Evolutionary conservation across 2,888 invertebrate species (phyloP), one percentile per base, ranked within the genome.

Genomic region (Papilio gigon): DNA sequence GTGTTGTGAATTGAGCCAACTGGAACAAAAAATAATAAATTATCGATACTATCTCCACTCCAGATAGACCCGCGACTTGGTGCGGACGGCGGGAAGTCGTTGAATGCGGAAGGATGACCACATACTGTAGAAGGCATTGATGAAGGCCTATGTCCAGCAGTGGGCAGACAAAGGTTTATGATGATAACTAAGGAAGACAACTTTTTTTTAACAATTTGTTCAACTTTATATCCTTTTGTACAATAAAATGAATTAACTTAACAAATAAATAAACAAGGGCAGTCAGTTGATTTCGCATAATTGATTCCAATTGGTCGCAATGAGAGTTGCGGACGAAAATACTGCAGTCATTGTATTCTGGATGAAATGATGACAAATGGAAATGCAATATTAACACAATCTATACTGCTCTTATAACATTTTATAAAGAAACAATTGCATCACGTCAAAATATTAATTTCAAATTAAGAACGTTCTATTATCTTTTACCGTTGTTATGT

Each of bases 1-100:
- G 97, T 11, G 97, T 97, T 25, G 97, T 97, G 78, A 94, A 95
- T 80, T 94, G 94, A 56, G 95, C 95, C 92, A 96, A 90, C 94
- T 96, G 86, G 70, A 93, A 92, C 72, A 66, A 73, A 71, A 70
- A 53, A 37, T n/a, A 17, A 14, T n/a, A 47, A 20, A 22, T 12
- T 12, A 44, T 20, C 14, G 20, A n/a, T n/a, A n/a, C n/a, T n/a
- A n/a, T n/a, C n/a, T n/a, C n/a, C n/a, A n/a, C n/a, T n/a, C n/a
- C n/a, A n/a, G n/a, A n/a, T n/a, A n/a, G n/a, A n/a, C n/a, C n/a
- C n/a, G n/a, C n/a, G n/a, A n/a, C n/a, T n/a, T n/a, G n/a, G n/a
- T n/a, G n/a, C n/a, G n/a, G n/a, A n/a, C n/a, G n/a, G n/a, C n/a
- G n/a, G n/a, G n/a, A n/a, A n/a, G n/a, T n/a, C n/a, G n/a, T n/a